phyloP scores from a whole-genome alignment of 2,113 vertebrate species.

The Plecturocebus donacophilus region DNA sequence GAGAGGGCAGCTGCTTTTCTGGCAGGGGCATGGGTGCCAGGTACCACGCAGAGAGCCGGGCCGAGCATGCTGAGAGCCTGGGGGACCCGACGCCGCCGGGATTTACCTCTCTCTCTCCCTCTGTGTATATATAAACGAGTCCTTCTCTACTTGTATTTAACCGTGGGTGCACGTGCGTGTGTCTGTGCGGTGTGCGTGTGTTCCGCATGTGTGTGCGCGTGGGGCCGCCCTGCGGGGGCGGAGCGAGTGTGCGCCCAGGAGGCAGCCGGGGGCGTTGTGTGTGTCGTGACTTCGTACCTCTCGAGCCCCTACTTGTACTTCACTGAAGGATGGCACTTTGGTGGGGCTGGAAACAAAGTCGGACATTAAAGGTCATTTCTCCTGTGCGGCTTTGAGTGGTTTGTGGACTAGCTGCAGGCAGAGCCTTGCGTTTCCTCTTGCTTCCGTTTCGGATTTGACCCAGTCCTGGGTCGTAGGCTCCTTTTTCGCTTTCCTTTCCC shows the following conservation, averaged over 20 bases:
- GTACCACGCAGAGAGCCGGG: slow-evolving; percentile 50
- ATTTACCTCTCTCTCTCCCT: slow-evolving; percentile 14
- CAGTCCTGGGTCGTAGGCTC: too few species aligned
- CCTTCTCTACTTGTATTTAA: slow-evolving; percentile 59
- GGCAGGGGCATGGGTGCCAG: slow-evolving; percentile 56
- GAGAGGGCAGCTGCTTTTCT: slow-evolving; percentile 55
- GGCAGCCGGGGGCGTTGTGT: background rate
- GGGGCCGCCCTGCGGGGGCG: background rate
- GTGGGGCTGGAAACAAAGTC: slow-evolving; percentile 63
- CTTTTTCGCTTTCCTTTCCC: background rate
- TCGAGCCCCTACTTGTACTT: slow-evolving; percentile 57
- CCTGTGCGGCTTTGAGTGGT: slow-evolving; percentile 61
- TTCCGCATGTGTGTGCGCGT: slow-evolving; percentile 58
- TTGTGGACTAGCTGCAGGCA: background rate
- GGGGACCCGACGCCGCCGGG: slow-evolving; percentile 44
- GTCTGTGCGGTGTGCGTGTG: slow-evolving; percentile 51
- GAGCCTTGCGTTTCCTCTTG: background rate
- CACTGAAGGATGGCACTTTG: slow-evolving; percentile 78
- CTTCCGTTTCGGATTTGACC: background rate
- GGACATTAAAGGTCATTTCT: slow-evolving; percentile 83
- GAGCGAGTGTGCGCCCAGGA: background rate
- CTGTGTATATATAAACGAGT: slow-evolving; percentile 48
- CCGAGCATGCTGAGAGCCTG: slow-evolving; percentile 70
- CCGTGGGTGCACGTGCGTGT: slow-evolving; percentile 65
- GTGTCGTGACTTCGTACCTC: slow-evolving; percentile 60